Evolutionary conservation across 2,797 vertebrate genomes (phyloP).

Genomic region (Anguilla megastoma): DNA sequence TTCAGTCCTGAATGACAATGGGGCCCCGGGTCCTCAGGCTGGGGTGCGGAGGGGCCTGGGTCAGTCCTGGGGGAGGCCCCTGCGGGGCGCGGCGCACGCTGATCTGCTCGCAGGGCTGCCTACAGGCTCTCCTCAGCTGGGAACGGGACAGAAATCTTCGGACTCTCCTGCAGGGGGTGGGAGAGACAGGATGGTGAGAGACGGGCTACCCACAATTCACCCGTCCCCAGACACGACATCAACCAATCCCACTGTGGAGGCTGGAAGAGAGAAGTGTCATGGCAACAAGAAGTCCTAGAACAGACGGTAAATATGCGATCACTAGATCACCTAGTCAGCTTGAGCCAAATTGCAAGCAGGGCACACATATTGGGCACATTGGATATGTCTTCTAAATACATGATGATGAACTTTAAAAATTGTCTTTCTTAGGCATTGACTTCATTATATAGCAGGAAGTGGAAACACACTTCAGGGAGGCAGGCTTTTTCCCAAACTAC

Average conservation of each 20-base stretch:
- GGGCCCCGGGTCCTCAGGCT: constrained; percentile 79
- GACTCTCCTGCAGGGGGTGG: constrained; percentile 75
- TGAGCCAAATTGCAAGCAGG: background rate
- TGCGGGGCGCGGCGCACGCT: constrained; percentile 72
- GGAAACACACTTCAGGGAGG: background rate
- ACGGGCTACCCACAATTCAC: background rate
- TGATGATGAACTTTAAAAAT: background rate
- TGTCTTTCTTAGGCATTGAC: background rate
- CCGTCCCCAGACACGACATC: background rate
- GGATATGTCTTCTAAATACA: background rate
- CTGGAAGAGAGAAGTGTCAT: background rate
- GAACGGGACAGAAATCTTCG: constrained; percentile 83
- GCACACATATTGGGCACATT: background rate
- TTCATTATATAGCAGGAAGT: background rate
- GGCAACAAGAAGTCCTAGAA: background rate
- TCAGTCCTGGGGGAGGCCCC: constrained; percentile 67
- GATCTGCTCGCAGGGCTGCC: constrained; percentile 84
- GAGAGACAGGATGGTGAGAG: constrained; percentile 24
- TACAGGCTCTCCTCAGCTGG: constrained; percentile 87
- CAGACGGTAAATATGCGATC: background rate
- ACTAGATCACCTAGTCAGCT: background rate
- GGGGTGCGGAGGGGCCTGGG: constrained; percentile 73
- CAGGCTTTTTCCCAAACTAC: background rate
- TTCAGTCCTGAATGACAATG: constrained; percentile 81
- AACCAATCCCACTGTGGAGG: background rate